Conservation (phyloP, 2,797 vertebrate species). For the Aplochiton taeniatus region DNA sequence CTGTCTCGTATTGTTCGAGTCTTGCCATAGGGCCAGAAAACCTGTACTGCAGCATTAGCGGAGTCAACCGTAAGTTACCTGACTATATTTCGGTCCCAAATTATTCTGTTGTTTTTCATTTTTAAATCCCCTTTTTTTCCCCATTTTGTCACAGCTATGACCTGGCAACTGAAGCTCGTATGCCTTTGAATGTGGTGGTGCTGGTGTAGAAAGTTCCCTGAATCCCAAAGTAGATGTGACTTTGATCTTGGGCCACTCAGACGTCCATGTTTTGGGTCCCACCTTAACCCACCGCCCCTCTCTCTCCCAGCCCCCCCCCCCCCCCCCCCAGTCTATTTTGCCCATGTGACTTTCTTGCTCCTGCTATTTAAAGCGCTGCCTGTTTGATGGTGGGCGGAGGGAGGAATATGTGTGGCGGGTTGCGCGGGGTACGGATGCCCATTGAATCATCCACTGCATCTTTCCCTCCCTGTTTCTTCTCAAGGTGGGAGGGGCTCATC, state of each 20-base stretch:
- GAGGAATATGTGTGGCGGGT: not conserved
- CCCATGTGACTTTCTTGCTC: slow-evolving; percentile 61
- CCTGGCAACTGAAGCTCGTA: slow-evolving; percentile 30
- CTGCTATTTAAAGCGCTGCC: slow-evolving; percentile 67
- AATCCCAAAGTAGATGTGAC: slow-evolving; percentile 55
- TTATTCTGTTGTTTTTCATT: no score
- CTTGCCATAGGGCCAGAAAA: not conserved
- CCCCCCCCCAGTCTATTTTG: slow-evolving; percentile 48
- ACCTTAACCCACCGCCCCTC: not conserved
- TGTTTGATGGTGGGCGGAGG: slow-evolving; percentile 46
- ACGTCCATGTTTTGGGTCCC: slow-evolving; percentile 37
- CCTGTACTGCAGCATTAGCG: not conserved
- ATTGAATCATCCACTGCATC: slow-evolving; percentile 62
- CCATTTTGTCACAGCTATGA: no score
- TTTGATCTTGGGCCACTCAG: slow-evolving; percentile 56
- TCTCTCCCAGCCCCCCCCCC: slow-evolving; percentile 7
- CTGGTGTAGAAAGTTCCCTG: slow-evolving; percentile 44
- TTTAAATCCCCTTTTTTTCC: no score
- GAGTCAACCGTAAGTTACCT: no score
- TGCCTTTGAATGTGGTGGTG: slow-evolving; percentile 23
- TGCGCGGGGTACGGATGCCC: slow-evolving; percentile 32
- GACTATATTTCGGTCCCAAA: no score
- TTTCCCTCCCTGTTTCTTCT: slow-evolving; percentile 33
- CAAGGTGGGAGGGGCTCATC: slow-evolving; percentile 43
- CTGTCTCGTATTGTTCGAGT: not conserved